Percentiles rank a stretch among this genome's conserved stretches.
These are phyloP conservation scores for Ochropleura plecta DNA, from an alignment of 2,888 invertebrate genomes.

Conservation along the genomic window DNA sequence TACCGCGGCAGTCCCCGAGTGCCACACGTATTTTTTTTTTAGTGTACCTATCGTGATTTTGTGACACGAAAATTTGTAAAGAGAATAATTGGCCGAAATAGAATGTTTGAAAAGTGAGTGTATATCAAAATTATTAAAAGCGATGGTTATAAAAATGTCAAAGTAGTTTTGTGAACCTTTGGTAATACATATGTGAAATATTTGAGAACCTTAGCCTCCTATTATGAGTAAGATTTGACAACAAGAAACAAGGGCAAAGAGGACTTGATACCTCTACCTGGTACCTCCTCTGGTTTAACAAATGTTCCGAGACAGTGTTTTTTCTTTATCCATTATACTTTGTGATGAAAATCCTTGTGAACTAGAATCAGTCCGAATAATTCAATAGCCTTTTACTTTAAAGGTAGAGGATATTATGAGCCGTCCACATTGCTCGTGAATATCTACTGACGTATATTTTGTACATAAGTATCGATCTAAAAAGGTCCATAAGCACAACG, in stretches of 20 bases:
- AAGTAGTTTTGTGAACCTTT: no score
- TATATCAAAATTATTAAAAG: no score
- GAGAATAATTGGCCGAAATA: no score
- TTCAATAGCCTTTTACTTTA: not conserved
- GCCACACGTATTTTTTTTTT: no score
- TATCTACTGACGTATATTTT: not conserved
- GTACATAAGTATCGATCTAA: conserved; percentile 7
- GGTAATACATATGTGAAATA: no score
- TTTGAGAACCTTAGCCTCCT: no score
- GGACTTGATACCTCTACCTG: not conserved
- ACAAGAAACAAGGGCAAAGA: not conserved
- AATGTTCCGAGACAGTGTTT: not conserved
- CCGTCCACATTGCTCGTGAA: not conserved
- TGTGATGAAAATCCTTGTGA: not conserved
- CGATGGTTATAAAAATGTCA: no score
- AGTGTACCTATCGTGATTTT: no score
- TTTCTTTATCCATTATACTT: conserved; percentile 6
- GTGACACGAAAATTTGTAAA: no score
- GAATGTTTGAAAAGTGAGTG: no score
- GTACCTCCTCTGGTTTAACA: not conserved
- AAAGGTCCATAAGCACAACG: conserved; percentile 20
- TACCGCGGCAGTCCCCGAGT: no score
- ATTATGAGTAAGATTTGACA: not conserved
- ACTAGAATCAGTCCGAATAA: conserved; percentile 15
- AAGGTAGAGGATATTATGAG: not conserved